Evolutionary conservation across 2,797 vertebrate species (phyloP).

Genomic region (Acanthurus tractus): DNA sequence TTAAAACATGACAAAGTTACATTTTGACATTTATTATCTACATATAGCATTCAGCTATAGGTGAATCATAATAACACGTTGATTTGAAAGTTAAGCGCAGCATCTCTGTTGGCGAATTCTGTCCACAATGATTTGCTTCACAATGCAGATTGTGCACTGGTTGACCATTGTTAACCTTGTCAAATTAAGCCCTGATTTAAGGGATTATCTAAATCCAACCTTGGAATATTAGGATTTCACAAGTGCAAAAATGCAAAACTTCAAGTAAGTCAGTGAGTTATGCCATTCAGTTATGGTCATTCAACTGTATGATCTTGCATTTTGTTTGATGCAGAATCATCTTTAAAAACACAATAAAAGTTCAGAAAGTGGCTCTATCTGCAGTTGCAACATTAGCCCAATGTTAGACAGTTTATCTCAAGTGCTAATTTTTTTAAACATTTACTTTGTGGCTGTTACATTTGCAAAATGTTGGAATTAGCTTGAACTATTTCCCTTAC

Average conservation of each 20-base stretch:
- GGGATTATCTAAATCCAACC: conserved; percentile 38
- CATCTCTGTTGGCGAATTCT: neutral
- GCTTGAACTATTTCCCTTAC: conserved; percentile 5
- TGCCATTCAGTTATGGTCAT: neutral
- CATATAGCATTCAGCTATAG: neutral
- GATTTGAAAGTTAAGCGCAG: neutral
- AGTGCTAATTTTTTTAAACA: conserved; percentile 5
- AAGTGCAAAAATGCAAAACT: conserved; percentile 26
- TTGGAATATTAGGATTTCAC: conserved; percentile 21
- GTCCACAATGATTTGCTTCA: neutral
- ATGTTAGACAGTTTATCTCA: neutral
- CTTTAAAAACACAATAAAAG: neutral
- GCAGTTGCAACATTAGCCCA: neutral
- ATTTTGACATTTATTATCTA: no score
- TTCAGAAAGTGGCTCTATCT: conserved; percentile 15
- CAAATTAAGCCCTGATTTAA: conserved; percentile 25
- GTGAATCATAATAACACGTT: neutral
- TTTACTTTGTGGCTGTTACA: conserved; percentile 6
- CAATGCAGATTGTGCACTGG: neutral
- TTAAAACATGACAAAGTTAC: no score
- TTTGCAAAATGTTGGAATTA: neutral
- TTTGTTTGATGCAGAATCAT: conserved; percentile 5
- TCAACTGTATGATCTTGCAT: neutral
- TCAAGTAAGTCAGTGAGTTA: conserved; percentile 14
- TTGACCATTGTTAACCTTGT: conserved; percentile 22